Conservation (phyloP, 2,113 vertebrate species). For the Smithornis capensis region DNA sequence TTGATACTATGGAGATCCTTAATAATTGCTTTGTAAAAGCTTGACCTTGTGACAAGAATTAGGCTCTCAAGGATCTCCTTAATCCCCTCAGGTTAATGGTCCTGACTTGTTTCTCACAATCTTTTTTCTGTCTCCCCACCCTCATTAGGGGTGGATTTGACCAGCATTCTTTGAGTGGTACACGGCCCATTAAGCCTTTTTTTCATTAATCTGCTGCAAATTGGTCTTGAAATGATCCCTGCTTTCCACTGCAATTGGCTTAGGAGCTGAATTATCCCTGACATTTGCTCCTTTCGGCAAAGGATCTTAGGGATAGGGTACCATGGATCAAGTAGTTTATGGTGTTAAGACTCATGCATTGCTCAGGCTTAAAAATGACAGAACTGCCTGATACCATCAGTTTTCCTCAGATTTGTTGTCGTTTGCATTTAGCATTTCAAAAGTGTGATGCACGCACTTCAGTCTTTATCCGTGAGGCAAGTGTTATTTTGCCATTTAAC, state of each 20-base stretch:
- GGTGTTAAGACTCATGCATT: background rate
- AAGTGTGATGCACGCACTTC: background rate
- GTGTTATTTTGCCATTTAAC: background rate
- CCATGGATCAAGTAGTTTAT: background rate
- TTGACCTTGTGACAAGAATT: constrained; percentile 58
- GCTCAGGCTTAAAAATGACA: background rate
- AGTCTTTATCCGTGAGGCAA: background rate
- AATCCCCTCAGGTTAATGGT: background rate
- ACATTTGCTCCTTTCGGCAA: constrained; percentile 19
- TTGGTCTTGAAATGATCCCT: constrained; percentile 40
- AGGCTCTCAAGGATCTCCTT: background rate
- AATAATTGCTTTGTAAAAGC: constrained; percentile 48
- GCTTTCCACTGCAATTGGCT: constrained; percentile 28
- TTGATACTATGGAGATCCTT: constrained; percentile 19
- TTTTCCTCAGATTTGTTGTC: background rate
- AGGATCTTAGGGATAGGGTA: background rate
- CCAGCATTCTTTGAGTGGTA: constrained; percentile 65
- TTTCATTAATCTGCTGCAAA: constrained; percentile 71
- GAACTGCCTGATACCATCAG: constrained; percentile 41
- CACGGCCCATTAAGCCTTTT: constrained; percentile 73
- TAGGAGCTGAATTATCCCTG: constrained; percentile 28
- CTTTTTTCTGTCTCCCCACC: constrained; percentile 29
- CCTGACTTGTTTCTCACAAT: constrained; percentile 43
- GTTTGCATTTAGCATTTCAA: background rate
- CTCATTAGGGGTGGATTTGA: constrained; percentile 74